phyloP scores from a whole-genome alignment of 2,888 invertebrate species.

The Buathra laborator region DNA sequence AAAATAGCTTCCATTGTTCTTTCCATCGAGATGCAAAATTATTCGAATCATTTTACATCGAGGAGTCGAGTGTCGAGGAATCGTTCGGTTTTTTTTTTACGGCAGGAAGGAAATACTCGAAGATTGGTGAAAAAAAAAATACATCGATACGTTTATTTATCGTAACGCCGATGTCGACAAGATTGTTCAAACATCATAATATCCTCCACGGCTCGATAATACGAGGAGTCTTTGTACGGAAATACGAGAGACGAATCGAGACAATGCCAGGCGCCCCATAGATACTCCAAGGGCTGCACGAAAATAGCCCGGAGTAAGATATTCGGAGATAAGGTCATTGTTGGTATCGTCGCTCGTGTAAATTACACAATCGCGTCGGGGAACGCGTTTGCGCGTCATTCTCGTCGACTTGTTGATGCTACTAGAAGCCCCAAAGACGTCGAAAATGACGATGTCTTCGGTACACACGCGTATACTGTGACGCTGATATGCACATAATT shows the following conservation, averaged over 20 bases:
- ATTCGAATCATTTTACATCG: background rate
- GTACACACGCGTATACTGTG: conserved; percentile 19
- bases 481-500: background rate
- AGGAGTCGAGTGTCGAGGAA: too few relatives aligned
- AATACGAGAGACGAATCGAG: background rate
- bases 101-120: background rate
- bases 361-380: conserved; percentile 14
- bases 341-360: conserved; percentile 23
- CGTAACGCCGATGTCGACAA: background rate
- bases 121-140: background rate
- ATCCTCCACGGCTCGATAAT: background rate
- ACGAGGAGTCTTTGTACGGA: background rate
- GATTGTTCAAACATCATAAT: background rate
- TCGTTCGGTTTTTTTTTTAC: too few relatives aligned
- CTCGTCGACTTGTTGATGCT: conserved; percentile 55
- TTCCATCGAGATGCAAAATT: conserved; percentile 1
- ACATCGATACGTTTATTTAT: conserved; percentile 19
- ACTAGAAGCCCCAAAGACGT: conserved; percentile 8
- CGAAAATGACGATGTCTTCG: conserved; percentile 38
- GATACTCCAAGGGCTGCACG: conserved; percentile 9
- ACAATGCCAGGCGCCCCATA: background rate
- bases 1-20: background rate
- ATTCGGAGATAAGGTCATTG: conserved; percentile 48
- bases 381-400: conserved; percentile 6
- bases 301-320: conserved; percentile 36